Percentiles rank a stretch among this genome's conserved stretches.
These are phyloP conservation scores for Agrilus planipennis DNA, from an alignment of 1,140 invertebrate species.

Conservation along the genomic window DNA sequence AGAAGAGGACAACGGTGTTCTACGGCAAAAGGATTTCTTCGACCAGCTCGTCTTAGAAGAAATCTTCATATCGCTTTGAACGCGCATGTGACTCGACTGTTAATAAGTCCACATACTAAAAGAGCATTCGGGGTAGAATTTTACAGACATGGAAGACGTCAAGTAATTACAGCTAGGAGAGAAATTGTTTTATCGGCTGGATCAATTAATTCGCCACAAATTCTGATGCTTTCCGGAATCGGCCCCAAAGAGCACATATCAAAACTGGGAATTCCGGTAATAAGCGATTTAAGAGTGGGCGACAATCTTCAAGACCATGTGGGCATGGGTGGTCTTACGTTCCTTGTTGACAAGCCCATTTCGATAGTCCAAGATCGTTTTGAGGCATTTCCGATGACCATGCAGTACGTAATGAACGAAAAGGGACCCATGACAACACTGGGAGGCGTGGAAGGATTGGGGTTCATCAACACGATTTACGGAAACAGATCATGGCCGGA, in stretches of 20 bases:
- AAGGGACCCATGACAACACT: conserved; percentile 73
- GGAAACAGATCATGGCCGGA: conserved; percentile 63
- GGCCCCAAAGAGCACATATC: conserved; percentile 65
- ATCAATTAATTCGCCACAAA: conserved; percentile 64
- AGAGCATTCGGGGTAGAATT: conserved; percentile 66
- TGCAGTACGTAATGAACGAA: conserved; percentile 64
- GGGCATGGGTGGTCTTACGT: conserved; percentile 68
- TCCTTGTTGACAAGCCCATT: conserved; percentile 64
- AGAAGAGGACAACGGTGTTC: conserved; percentile 63
- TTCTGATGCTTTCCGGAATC: conserved; percentile 80
- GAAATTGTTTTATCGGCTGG: conserved; percentile 73
- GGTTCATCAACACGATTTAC: conserved; percentile 71
- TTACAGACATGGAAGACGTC: conserved; percentile 45
- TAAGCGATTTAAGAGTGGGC: conserved; percentile 63
- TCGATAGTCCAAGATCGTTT: conserved; percentile 60
- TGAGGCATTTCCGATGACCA: conserved; percentile 60
- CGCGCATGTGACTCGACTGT: conserved; percentile 57
- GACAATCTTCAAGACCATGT: conserved; percentile 75
- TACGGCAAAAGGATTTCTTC: conserved; percentile 79
- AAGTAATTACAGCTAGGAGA: conserved; percentile 51
- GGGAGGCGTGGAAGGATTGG: conserved; percentile 74
- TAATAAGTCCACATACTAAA: conserved; percentile 59
- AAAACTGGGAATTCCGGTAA: conserved; percentile 53
- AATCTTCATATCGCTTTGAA: conserved; percentile 73
- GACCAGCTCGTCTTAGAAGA: conserved; percentile 58